Percentiles rank a stretch among this genome's conserved stretches.
phyloP scores from a whole-genome alignment of 2,113 vertebrate species.

The Otocyon megalotis region DNA sequence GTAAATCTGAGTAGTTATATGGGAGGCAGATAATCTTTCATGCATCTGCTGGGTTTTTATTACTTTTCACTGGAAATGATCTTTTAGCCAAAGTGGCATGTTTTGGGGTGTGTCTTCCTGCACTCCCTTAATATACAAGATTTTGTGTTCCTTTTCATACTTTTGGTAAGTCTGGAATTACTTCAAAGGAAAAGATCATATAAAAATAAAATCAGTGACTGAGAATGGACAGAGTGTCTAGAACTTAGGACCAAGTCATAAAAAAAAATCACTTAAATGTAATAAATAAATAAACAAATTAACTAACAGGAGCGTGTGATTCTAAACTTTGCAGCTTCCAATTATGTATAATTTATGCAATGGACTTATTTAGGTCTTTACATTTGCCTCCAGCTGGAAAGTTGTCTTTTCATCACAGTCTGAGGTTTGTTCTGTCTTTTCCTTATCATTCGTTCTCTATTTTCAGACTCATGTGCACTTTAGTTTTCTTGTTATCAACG shows the following conservation, averaged over 20 bases:
- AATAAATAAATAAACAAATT: background rate
- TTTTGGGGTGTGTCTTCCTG: background rate
- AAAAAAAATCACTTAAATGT: background rate
- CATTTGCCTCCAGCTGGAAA: background rate
- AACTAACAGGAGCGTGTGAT: background rate
- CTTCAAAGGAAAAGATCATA: background rate
- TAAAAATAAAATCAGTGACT: background rate
- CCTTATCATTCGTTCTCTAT: background rate
- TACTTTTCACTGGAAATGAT: background rate
- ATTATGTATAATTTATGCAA: background rate
- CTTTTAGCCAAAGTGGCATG: background rate
- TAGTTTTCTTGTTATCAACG: background rate
- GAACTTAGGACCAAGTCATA: background rate
- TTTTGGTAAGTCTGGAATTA: background rate
- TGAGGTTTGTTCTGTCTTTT: background rate
- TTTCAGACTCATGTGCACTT: background rate
- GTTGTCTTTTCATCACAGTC: background rate
- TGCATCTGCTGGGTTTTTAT: background rate
- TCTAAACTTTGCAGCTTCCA: background rate
- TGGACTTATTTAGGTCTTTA: background rate
- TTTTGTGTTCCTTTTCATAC: background rate
- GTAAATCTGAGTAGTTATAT: background rate
- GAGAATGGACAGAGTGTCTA: background rate
- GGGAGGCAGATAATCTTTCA: background rate
- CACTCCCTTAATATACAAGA: background rate